A percentile compares a stretch with the other conserved stretches of the same genome.
Conservation (phyloP, 2,888 invertebrate species). For the Limnephilus marmoratus region DNA sequence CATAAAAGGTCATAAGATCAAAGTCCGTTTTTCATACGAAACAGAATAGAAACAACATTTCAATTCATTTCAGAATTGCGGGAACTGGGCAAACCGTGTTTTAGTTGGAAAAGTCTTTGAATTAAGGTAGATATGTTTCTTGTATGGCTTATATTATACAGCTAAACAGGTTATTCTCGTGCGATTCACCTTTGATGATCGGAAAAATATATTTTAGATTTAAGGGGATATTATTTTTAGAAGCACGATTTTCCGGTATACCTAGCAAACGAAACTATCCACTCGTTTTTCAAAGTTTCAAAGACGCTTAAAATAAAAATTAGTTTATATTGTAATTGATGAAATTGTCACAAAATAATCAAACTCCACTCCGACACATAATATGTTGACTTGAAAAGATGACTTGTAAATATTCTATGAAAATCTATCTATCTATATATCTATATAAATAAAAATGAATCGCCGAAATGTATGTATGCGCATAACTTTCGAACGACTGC, state of each 20-base stretch:
- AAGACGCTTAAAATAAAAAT: neutral
- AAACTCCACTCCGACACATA: too few relatives aligned
- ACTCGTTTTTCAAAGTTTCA: neutral
- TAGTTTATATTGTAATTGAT: neutral
- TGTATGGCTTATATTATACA: neutral
- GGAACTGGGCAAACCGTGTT: neutral
- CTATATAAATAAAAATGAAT: too few relatives aligned
- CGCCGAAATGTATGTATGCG: too few relatives aligned
- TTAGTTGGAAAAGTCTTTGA: neutral
- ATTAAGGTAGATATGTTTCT: neutral
- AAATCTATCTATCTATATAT: too few relatives aligned
- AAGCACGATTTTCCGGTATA: neutral
- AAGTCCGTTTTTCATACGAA: neutral
- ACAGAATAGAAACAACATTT: neutral
- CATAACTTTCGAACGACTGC: too few relatives aligned
- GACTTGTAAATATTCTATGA: too few relatives aligned
- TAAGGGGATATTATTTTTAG: neutral
- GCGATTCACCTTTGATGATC: neutral
- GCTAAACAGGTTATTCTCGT: neutral
- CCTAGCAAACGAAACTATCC: neutral
- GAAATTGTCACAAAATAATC: too few relatives aligned
- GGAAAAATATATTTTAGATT: neutral
- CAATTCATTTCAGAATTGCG: neutral
- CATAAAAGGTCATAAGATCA: neutral
- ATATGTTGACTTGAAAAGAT: too few relatives aligned